A percentile compares a stretch with the other conserved stretches of the same genome.
Evolutionary conservation across 2,113 vertebrate species (phyloP).

Genomic region (Pelusios castaneus): DNA sequence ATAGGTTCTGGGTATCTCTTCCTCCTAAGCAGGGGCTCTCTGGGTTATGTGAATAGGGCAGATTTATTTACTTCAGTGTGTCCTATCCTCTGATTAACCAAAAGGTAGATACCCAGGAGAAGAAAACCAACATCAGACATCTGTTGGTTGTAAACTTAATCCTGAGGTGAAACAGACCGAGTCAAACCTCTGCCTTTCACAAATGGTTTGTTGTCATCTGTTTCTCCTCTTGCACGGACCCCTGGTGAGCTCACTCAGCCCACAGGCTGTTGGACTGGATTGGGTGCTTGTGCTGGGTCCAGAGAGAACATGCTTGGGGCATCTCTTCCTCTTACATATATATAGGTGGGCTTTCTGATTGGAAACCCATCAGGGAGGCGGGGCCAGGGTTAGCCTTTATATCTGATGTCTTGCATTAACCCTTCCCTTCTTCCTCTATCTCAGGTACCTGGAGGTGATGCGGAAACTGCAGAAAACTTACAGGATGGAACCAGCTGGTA

Average conservation of each 20-base stretch:
- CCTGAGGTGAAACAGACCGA: background rate
- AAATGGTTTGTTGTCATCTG: background rate
- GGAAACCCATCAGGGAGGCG: background rate
- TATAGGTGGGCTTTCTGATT: background rate
- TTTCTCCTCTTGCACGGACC: background rate
- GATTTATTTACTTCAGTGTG: background rate
- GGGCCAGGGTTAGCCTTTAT: background rate
- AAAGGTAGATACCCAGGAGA: background rate
- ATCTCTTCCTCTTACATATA: background rate
- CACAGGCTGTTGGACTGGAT: background rate
- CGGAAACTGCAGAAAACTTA: slow-evolving; percentile 95
- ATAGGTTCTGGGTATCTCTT: background rate
- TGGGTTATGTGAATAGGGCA: background rate
- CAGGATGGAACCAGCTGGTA: slow-evolving; percentile 97
- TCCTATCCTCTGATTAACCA: background rate
- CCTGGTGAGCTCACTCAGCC: background rate
- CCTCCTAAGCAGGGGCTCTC: background rate
- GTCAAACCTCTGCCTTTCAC: background rate
- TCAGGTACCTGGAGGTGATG: slow-evolving; percentile 94
- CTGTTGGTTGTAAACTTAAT: background rate
- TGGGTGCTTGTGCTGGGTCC: background rate
- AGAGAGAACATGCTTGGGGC: background rate
- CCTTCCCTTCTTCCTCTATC: background rate
- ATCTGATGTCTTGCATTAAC: background rate
- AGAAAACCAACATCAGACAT: background rate